Conservation (phyloP, 1,140 invertebrate species). For the Plutomurus gul region DNA sequence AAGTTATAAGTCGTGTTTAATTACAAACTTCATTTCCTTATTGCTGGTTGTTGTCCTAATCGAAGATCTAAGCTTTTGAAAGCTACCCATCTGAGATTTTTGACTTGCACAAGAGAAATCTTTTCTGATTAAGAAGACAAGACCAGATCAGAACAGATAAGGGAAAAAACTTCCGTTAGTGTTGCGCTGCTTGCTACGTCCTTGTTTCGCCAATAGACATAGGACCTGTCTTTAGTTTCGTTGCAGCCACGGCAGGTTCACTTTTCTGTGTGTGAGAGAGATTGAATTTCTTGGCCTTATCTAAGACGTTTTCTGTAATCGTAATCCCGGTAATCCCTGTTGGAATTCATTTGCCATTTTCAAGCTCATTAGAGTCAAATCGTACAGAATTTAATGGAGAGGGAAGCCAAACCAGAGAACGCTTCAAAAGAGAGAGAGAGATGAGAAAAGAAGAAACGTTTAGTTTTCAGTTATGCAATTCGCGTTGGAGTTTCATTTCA, state of each 20-base stretch:
- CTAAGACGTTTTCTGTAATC: background rate
- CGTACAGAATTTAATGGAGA: background rate
- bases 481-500: background rate
- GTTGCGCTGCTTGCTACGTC: background rate
- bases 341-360: conserved; percentile 26
- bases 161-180: conserved; percentile 1
- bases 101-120: background rate
- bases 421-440: background rate
- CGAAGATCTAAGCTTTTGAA: background rate
- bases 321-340: no score
- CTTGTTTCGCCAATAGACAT: no score
- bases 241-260: no score
- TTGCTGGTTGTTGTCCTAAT: no score
- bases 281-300: conserved; percentile 21
- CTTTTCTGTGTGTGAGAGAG: no score
- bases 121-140: background rate
- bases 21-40: no score
- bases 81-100: no score
- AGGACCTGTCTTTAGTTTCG: no score
- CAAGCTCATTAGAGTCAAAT: conserved; percentile 27
- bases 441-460: background rate
- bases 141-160: background rate
- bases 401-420: background rate
- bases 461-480: background rate
- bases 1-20: no score